Conservation (phyloP, 2,113 vertebrate genomes). For the Tragulus kanchil region DNA sequence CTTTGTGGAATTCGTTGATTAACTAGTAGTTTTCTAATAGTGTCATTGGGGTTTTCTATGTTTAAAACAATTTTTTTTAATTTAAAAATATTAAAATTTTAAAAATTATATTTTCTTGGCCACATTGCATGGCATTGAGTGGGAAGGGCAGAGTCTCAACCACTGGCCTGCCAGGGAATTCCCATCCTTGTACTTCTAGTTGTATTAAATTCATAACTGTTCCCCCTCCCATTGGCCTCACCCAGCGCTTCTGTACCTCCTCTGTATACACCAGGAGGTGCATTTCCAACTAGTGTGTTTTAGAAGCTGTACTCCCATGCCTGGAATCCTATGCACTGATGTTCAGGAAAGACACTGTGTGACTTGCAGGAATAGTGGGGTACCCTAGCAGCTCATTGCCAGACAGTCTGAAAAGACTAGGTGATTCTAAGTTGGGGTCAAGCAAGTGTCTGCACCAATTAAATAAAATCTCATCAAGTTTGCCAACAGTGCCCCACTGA, state of each 20-base stretch:
- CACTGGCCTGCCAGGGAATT: not conserved
- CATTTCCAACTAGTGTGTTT: not conserved
- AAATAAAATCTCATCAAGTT: not conserved
- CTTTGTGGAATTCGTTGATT: too few species aligned
- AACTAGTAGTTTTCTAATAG: too few species aligned
- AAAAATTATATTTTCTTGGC: not conserved
- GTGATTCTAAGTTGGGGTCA: not conserved
- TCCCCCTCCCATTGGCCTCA: accelerated
- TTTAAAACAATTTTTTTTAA: too few species aligned
- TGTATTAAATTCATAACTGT: not conserved
- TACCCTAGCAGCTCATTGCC: not conserved
- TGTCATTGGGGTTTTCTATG: too few species aligned
- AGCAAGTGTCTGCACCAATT: not conserved
- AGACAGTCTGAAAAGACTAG: not conserved
- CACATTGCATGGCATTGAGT: not conserved
- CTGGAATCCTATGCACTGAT: not conserved
- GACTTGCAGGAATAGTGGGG: not conserved
- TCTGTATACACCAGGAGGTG: not conserved
- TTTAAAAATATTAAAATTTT: too few species aligned
- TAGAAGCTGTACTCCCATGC: not conserved
- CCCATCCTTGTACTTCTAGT: not conserved
- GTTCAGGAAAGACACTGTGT: not conserved
- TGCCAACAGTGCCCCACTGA: not conserved
- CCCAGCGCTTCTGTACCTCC: not conserved
- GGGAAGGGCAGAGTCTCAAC: not conserved